Conservation (phyloP, 1,140 invertebrate genomes). For the Luehdorfia chinensis region DNA sequence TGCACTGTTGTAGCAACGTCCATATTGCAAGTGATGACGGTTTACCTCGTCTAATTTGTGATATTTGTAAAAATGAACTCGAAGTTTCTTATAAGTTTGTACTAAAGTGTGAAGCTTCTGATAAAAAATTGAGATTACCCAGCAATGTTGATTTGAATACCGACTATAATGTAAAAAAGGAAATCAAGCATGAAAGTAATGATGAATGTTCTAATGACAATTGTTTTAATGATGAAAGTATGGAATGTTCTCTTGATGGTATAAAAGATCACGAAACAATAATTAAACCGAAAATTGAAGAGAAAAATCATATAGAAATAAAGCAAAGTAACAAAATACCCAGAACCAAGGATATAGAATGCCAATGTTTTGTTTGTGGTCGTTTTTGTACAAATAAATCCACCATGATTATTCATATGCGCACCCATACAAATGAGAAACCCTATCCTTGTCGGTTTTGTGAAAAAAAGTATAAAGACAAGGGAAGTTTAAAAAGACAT, state of each 20-base stretch:
- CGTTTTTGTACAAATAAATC: slow-evolving; percentile 76
- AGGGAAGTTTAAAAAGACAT: slow-evolving; percentile 62
- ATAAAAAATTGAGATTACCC: slow-evolving; percentile 40
- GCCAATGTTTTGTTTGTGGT: slow-evolving; percentile 78
- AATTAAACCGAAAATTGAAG: neutral
- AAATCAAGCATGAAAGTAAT: slow-evolving; percentile 22
- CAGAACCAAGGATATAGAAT: slow-evolving; percentile 2
- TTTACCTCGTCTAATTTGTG: slow-evolving; percentile 42
- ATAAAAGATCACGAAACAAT: slow-evolving; percentile 8
- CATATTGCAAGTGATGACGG: slow-evolving; percentile 39
- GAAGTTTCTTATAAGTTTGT: slow-evolving; percentile 44
- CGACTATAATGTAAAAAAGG: slow-evolving; percentile 24
- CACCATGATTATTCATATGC: slow-evolving; percentile 46
- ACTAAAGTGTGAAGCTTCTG: slow-evolving; percentile 52
- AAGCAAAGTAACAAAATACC: slow-evolving; percentile 9
- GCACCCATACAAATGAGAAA: slow-evolving; percentile 53
- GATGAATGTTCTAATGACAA: slow-evolving; percentile 3
- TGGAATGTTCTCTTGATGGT: slow-evolving; percentile 16
- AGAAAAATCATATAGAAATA: slow-evolving; percentile 17
- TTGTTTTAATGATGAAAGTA: slow-evolving; percentile 5
- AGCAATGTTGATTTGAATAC: slow-evolving; percentile 6
- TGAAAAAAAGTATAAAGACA: slow-evolving; percentile 70
- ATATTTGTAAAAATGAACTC: slow-evolving; percentile 38
- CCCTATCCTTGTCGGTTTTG: slow-evolving; percentile 48
- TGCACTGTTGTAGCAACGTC: slow-evolving; percentile 50